phyloP scores from a whole-genome alignment of 2,113 vertebrate genomes.

The Clarias batrachus region DNA sequence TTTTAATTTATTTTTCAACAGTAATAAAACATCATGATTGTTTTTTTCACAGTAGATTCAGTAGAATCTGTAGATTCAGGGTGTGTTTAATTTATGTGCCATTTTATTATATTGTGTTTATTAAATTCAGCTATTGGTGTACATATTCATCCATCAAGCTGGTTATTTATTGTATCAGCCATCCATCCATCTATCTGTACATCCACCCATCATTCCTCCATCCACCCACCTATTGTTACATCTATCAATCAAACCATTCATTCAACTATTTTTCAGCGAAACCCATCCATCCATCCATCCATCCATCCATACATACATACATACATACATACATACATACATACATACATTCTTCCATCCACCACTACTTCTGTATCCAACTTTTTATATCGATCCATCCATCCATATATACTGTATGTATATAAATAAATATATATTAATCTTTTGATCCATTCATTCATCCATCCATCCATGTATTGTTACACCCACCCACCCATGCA shows the following conservation, averaged over 20 bases:
- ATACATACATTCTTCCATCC: not conserved
- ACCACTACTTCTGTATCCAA: not conserved
- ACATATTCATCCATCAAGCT: not conserved
- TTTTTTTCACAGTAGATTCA: not conserved
- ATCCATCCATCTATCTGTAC: too few relatives aligned
- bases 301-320: too few relatives aligned
- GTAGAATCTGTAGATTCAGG: not conserved
- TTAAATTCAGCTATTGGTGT: not conserved
- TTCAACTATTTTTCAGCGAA: too few relatives aligned
- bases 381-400: not conserved
- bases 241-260: not conserved
- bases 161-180: not conserved
- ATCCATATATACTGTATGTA: not conserved
- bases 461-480: not conserved
- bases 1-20: not conserved
- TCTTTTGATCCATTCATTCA: not conserved
- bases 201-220: not conserved
- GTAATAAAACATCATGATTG: not conserved
- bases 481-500: not conserved
- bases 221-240: not conserved
- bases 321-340: too few relatives aligned
- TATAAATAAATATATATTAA: too few relatives aligned
- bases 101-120: not conserved
- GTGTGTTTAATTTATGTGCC: not conserved
- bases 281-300: not conserved